Percentiles rank a stretch among this genome's conserved stretches.
phyloP scores from a whole-genome alignment of 2,113 vertebrate species.

The Amblyornis subalaris region DNA sequence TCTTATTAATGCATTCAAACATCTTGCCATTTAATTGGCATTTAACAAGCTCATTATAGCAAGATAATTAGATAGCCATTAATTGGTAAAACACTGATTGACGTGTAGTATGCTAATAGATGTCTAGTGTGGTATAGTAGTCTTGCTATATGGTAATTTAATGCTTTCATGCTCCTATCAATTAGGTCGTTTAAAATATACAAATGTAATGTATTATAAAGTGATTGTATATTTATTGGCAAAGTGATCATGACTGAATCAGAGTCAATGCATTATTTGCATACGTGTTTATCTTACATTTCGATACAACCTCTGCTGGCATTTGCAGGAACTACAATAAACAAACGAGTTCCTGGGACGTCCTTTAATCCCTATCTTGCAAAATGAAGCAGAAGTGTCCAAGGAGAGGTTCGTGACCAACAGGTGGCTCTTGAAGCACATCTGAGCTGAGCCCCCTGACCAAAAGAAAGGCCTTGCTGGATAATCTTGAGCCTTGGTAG shows the following conservation, averaged over 20 bases:
- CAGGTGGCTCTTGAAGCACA: background rate
- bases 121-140: constrained; percentile 49
- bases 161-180: constrained; percentile 60
- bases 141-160: constrained; percentile 66
- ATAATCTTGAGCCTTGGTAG: background rate
- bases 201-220: constrained; percentile 55
- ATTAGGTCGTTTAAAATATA: constrained; percentile 61
- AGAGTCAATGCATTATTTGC: constrained; percentile 31
- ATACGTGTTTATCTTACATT: background rate
- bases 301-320: constrained; percentile 41
- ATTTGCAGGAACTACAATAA: constrained; percentile 20
- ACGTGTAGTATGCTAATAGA: constrained; percentile 66
- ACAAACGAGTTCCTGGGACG: background rate
- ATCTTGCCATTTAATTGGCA: constrained; percentile 72
- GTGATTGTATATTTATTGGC: constrained; percentile 57
- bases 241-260: constrained; percentile 17
- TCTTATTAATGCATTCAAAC: constrained; percentile 75
- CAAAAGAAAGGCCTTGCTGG: background rate
- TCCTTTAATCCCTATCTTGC: background rate
- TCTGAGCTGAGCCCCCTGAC: background rate
- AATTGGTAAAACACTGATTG: constrained; percentile 75
- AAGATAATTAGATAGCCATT: constrained; percentile 76
- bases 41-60: constrained; percentile 74
- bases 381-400: background rate
- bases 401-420: accelerated